Evolutionary conservation across 2,888 invertebrate species (phyloP), one percentile per base, ranked within the genome.

Genomic region (Molanna angustata): DNA sequence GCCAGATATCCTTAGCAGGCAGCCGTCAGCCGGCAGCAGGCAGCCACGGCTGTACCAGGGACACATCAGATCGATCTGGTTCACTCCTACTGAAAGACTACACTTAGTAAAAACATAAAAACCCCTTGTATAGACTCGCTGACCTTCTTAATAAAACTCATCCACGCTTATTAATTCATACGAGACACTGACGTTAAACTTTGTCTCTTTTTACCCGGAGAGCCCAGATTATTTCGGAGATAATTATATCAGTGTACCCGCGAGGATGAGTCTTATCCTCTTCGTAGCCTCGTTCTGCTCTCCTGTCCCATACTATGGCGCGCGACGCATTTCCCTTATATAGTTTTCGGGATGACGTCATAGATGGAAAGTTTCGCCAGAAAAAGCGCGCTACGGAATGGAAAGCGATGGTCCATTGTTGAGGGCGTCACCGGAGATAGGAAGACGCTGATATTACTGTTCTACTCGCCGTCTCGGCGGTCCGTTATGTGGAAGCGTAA

Each of bases 1-100:
- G 57, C 57, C 57, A 55, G 35, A 18, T 41, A 46, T 49, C 54
- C 54, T 35, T 20, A 19, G 40, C 32, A 22, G 14, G 51, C 21
- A 27, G 21, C 9, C n/a, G n/a, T n/a, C n/a, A n/a, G n/a, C n/a
- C n/a, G n/a, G n/a, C n/a, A n/a, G n/a, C n/a, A n/a, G n/a, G n/a
- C n/a, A n/a, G n/a, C n/a, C n/a, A n/a, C n/a, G n/a, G n/a, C n/a
- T n/a, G n/a, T 16, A 47, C 37, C 52, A 39, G 39, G 45, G 44
- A 19, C 47, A 20, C 41, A 43, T 16, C 16, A 49, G 42, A 52
- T 52, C 55, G 51, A 51, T 51, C 31, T 17, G 48, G 46, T 40
- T 21, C 19, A 40, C 39, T 37, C 43, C 41, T 32, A 27, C 31
- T 46, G 17, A 11, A 27, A 27, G 11, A 27, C 11, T 4, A 7